phyloP scores from a whole-genome alignment of 2,113 vertebrate genomes.

The Oophaga pumilio region DNA sequence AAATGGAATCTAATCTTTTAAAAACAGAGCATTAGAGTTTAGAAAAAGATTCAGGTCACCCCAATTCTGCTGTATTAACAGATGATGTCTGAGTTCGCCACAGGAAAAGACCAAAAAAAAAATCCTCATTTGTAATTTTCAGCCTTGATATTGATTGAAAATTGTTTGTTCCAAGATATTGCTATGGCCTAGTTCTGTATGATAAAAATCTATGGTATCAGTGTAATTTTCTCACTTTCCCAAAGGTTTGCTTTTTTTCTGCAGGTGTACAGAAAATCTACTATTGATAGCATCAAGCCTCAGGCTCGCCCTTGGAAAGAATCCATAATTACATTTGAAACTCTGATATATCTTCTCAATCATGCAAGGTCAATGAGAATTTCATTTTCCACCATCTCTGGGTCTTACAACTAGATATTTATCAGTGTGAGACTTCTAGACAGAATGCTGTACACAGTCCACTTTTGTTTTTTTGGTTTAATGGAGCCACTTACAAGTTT shows the following conservation, averaged over 20 bases:
- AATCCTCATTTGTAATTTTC: constrained; percentile 31
- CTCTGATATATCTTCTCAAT: constrained; percentile 59
- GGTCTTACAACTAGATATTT: constrained; percentile 64
- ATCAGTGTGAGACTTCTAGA: constrained; percentile 38
- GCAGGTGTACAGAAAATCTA: constrained; percentile 52
- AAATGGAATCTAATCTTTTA: background rate
- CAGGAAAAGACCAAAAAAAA: background rate
- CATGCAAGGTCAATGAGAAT: constrained; percentile 62
- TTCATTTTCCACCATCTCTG: constrained; percentile 45
- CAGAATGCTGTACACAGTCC: background rate
- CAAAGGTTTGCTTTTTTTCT: constrained; percentile 34
- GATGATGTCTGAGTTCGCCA: constrained; percentile 10
- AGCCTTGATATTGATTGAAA: constrained; percentile 25
- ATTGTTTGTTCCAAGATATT: constrained; percentile 39
- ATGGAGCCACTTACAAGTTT: constrained; percentile 4
- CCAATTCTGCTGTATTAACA: constrained; percentile 12
- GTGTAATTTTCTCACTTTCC: constrained; percentile 46
- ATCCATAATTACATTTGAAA: constrained; percentile 60
- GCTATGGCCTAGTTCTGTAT: constrained; percentile 43
- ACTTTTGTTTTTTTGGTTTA: constrained; percentile 20
- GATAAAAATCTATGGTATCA: constrained; percentile 49
- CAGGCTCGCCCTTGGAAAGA: constrained; percentile 52
- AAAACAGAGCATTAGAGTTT: background rate
- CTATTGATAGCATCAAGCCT: constrained; percentile 58
- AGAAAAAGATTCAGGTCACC: background rate